Conservation (phyloP, 2,888 invertebrate genomes). For the Tenthredo notha region DNA sequence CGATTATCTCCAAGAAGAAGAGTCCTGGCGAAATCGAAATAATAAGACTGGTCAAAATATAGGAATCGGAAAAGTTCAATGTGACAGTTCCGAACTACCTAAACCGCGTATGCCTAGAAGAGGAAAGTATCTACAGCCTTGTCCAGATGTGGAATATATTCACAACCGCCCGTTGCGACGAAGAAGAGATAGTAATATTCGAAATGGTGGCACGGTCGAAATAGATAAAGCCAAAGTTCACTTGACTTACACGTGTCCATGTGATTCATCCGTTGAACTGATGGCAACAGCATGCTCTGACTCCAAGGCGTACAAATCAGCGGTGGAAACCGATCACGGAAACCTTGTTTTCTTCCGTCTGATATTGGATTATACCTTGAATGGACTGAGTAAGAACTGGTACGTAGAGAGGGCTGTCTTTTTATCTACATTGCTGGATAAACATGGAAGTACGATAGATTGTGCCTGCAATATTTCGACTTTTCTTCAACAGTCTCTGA, state of each 20-base stretch:
- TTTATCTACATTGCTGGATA: conserved; percentile 2
- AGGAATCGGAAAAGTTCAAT: conserved; percentile 4
- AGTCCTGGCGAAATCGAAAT: conserved; percentile 1
- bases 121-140: conserved; percentile 11
- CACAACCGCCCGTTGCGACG: conserved; percentile 19
- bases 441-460: conserved; percentile 35
- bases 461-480: conserved; percentile 32
- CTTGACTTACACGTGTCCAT: conserved; percentile 14
- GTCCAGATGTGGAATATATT: conserved; percentile 19
- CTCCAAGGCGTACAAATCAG: conserved; percentile 18
- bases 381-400: conserved; percentile 16
- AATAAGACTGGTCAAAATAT: conserved; percentile 25
- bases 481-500: conserved; percentile 21
- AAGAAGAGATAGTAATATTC: conserved; percentile 22
- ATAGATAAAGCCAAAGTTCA: background rate
- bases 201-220: conserved; percentile 18
- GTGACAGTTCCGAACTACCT: background rate
- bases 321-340: background rate
- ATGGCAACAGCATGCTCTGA: conserved; percentile 30
- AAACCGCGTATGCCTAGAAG: background rate
- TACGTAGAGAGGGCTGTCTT: conserved; percentile 24
- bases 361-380: conserved; percentile 3
- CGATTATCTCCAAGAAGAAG: background rate
- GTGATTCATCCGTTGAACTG: conserved; percentile 29
- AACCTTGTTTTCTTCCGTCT: conserved; percentile 26